These are phyloP conservation scores for Holocentrus rufus DNA, from an alignment of 2,797 vertebrate species.

Conservation along the genomic window DNA sequence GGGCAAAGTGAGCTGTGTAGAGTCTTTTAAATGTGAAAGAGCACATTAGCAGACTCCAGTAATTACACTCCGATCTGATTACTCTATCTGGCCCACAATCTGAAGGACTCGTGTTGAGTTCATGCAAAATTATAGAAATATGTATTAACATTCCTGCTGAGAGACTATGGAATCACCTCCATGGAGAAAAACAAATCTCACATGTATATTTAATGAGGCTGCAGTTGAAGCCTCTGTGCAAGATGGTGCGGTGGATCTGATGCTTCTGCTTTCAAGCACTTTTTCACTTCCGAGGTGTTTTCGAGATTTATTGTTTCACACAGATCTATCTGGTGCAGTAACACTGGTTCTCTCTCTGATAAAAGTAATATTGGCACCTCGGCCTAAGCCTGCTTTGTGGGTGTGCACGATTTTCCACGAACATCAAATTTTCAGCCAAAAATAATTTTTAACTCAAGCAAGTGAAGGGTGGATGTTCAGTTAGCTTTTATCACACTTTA, in stretches of 20 bases:
- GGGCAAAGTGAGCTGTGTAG: not conserved
- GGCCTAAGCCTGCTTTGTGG: too few relatives aligned
- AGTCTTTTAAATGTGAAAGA: not conserved
- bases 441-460: not conserved
- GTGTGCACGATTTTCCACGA: not conserved
- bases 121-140: not conserved
- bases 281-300: constrained; percentile 1
- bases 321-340: not conserved
- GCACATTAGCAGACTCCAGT: not conserved
- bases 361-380: not conserved
- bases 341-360: not conserved
- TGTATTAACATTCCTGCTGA: not conserved
- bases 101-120: not conserved
- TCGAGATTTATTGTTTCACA: constrained; percentile 9
- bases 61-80: not conserved
- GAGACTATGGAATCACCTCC: not conserved
- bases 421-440: not conserved
- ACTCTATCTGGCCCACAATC: not conserved
- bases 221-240: not conserved
- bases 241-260: not conserved
- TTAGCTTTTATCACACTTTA: not conserved
- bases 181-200: not conserved
- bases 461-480: not conserved
- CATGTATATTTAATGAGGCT: constrained; percentile 12
- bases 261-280: not conserved